These are phyloP conservation scores for Burhinus oedicnemus DNA, from an alignment of 2,113 vertebrate genomes.

Conservation along the genomic window DNA sequence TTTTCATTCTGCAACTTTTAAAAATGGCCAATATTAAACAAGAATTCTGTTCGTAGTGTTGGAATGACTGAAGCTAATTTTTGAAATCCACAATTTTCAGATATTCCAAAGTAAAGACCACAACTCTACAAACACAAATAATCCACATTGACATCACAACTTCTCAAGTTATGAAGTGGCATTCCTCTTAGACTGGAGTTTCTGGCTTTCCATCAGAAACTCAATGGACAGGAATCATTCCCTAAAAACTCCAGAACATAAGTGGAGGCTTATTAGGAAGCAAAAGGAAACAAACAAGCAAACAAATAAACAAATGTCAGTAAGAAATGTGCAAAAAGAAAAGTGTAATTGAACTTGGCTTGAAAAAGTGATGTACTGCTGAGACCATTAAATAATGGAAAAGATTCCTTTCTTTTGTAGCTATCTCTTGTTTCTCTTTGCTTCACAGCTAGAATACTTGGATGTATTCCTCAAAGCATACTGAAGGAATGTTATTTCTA, in stretches of 20 bases:
- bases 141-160: neutral
- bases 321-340: neutral
- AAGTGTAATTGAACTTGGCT: neutral
- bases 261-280: neutral
- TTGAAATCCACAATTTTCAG: neutral
- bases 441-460: neutral
- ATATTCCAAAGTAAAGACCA: neutral
- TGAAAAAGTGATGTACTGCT: neutral
- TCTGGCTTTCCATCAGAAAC: neutral
- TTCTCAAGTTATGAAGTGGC: neutral
- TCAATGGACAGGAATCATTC: neutral
- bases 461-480: neutral
- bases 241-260: neutral
- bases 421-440: neutral
- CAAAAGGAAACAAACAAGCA: neutral
- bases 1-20: neutral
- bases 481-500: neutral
- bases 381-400: neutral
- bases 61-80: neutral
- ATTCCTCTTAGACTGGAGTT: neutral
- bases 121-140: neutral
- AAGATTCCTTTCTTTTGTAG: neutral
- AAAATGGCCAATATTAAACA: neutral
- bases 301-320: neutral
- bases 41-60: neutral